Evolutionary conservation across 2,113 vertebrate species (phyloP), one percentile per base, ranked within the genome.

Genomic region (Anguilla japonica): DNA sequence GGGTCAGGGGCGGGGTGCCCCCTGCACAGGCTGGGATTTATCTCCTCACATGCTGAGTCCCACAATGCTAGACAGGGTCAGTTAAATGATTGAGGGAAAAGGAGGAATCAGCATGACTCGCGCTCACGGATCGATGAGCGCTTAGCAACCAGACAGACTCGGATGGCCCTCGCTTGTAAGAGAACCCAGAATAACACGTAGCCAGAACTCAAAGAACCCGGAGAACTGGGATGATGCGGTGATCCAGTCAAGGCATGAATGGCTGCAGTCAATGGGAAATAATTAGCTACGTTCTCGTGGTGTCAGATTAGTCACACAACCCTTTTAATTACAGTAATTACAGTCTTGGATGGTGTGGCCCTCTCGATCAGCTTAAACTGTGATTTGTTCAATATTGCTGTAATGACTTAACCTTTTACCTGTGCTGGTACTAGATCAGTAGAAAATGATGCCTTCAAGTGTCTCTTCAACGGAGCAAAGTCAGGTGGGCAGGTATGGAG

Each of bases 71-170:
- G 75, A 40, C 22, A 82, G 80, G 40, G 82, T 80, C 39, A 56
- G 75, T 87, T 40, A 82, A 81, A 56, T 84, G 83, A 88, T 63
- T 15, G n/a, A 63, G 86, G n/a, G 34, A 26, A 29, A 46, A 50
- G 82, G 83, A 79, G 71, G 78, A 53, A 43, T 20, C 40, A 50
- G 75, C 84, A 40, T 79, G 53, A 82, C 41, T 79, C 56, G 34
- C 9, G 39, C 82, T 75, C 50, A 26, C 56, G 81, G 41, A 88
- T 85, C 85, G 40, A 88, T 89, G 43, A 85, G 39, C 43, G 79
- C 75, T 57, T 81, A 50, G 56, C 79, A 75, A 84, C 87, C 39
- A 41, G 46, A 82, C 20, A 57, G 71, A 75, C 79, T 26, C 29
- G 2, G 29, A 67, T 29, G 43, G 67, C 84, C 71, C 34, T 75